Conservation (phyloP, 2,888 invertebrate genomes). For the Eilema depressum region DNA sequence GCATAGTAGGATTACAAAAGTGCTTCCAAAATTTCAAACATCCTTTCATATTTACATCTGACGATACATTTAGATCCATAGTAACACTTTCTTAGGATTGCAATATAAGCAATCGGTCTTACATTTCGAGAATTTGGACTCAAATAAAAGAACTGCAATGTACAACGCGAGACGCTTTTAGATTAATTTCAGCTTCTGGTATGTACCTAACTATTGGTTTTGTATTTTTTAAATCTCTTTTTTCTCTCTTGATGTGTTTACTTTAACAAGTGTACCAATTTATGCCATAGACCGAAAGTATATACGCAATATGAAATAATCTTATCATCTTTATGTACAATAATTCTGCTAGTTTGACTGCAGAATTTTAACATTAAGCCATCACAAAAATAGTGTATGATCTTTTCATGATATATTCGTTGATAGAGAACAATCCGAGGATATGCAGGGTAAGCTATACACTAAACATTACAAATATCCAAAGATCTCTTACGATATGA, state of each 20-base stretch:
- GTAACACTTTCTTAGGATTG: background rate
- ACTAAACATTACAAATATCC: background rate
- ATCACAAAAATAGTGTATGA: background rate
- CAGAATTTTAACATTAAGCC: background rate
- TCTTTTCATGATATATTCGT: slow-evolving; percentile 4
- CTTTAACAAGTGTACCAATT: too few species aligned
- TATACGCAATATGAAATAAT: slow-evolving; percentile 7
- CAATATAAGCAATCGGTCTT: background rate
- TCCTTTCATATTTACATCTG: background rate
- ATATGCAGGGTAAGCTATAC: background rate
- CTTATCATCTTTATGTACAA: slow-evolving; percentile 17
- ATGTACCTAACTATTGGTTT: background rate
- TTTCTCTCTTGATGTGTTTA: background rate
- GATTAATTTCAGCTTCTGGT: background rate
- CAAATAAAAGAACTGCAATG: background rate
- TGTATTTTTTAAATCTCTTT: background rate
- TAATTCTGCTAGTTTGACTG: slow-evolving; percentile 15
- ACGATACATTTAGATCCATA: background rate
- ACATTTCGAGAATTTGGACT: background rate
- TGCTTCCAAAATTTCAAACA: slow-evolving; percentile 11
- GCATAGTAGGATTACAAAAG: slow-evolving; percentile 13
- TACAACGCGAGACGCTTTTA: background rate
- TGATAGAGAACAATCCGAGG: background rate
- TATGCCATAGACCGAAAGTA: background rate
- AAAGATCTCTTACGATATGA: slow-evolving; percentile 1